These are phyloP conservation scores for Pachydiplax longipennis DNA, from an alignment of 2,888 invertebrate genomes.

Conservation along the genomic window DNA sequence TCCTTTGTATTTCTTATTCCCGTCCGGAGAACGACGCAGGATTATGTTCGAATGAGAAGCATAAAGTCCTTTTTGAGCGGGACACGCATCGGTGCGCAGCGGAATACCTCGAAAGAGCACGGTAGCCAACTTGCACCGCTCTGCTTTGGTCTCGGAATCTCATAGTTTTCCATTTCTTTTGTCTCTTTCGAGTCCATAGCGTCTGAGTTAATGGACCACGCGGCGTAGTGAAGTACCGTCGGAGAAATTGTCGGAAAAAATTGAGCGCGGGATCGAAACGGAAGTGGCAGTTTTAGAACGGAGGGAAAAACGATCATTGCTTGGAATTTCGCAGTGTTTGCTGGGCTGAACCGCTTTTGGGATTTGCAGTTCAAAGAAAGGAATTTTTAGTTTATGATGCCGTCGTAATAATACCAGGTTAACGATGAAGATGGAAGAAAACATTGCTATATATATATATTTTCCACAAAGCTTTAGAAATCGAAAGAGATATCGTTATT, in stretches of 20 bases:
- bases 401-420: no score
- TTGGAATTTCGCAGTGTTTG: no score
- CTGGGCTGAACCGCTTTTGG: no score
- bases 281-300: background rate
- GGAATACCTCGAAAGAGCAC: background rate
- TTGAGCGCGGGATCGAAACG: background rate
- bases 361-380: no score
- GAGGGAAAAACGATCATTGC: no score
- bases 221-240: background rate
- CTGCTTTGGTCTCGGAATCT: background rate
- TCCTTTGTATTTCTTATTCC: background rate
- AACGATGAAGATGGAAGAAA: no score
- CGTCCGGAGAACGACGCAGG: background rate
- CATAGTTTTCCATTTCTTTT: background rate
- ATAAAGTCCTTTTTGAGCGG: no score
- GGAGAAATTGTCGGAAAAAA: background rate
- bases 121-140: background rate
- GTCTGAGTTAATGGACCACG: background rate
- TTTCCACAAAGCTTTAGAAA: no score
- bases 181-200: background rate
- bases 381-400: no score
- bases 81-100: background rate
- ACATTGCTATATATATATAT: no score
- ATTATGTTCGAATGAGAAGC: background rate
- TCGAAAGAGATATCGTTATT: no score